Conservation (phyloP, 2,797 vertebrate species). For the Pangasius mekongensis region DNA sequence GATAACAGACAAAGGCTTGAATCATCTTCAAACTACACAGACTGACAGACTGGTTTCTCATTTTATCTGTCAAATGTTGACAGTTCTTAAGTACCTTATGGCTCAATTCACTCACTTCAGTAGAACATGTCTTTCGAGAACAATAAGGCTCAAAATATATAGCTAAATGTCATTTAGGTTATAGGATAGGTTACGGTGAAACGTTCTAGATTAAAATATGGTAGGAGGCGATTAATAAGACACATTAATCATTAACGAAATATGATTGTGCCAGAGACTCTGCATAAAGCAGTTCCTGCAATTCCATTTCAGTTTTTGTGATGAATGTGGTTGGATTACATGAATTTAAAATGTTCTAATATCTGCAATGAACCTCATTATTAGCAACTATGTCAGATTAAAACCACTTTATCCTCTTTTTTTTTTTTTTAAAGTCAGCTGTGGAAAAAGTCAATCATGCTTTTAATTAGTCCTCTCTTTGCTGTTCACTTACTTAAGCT, state of each 20-base stretch:
- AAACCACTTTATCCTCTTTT: not conserved
- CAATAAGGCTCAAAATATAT: not conserved
- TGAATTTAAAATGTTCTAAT: not conserved
- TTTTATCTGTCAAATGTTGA: not conserved
- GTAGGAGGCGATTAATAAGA: not conserved
- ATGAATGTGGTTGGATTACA: not conserved
- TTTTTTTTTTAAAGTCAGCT: not conserved
- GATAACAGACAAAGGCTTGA: not conserved
- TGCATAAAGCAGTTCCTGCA: not conserved
- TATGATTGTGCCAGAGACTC: not conserved
- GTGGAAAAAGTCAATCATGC: not conserved
- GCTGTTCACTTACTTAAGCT: not conserved
- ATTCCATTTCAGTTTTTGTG: not conserved
- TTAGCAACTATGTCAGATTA: constrained; percentile 24
- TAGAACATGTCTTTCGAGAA: not conserved
- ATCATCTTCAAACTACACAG: not conserved
- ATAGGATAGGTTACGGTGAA: not conserved
- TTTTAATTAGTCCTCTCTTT: constrained; percentile 47
- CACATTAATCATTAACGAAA: not conserved
- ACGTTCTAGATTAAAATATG: not conserved
- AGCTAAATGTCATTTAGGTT: not conserved
- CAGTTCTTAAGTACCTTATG: not conserved
- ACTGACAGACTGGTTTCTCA: not conserved
- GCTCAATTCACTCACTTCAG: not conserved
- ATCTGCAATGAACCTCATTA: not conserved